Evolutionary conservation across 2,113 vertebrate genomes (phyloP), one percentile per base, ranked within the genome.

Genomic region (Danio rerio): DNA sequence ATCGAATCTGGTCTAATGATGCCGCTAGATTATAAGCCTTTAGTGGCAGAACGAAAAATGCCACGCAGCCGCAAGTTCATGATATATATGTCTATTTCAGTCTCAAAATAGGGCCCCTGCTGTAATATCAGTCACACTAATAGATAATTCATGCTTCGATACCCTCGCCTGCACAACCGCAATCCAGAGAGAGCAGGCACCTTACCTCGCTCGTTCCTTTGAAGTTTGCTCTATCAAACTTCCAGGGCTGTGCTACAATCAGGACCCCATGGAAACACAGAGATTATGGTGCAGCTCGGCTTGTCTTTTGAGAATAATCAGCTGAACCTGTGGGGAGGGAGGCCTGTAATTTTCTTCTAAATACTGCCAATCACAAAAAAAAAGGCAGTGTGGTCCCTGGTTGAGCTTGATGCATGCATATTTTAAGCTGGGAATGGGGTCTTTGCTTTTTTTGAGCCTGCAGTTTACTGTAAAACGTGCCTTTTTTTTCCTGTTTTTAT

Each of bases 271-370:
- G 83, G 87, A 91, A 90, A 90, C 89, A 87, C 81, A 81, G 83
- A 88, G 88, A 91, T 90, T 90, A 88, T 72, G 63, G 83, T 83
- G 83, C 78, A 83, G 85, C 81, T 82, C 65, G 84, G 86, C 80
- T 81, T 15, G 83, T 86, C 84, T 62, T 88, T 78, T 89, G 86
- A 88, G 88, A 89, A 90, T 88, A 91, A 90, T 92, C 88, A 92
- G 83, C 68, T 53, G 59, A 78, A 86, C 88, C 89, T 86, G 87
- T 88, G 81, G 87, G 88, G 88, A 88, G 84, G 85, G 78, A 84
- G 86, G 85, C 85, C 78, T 87, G 85, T 91, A 82, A 87, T 90
- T 89, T 91, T 87, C 82, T 81, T 75, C 20, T 83, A 83, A 81
- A 18, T 73, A 20, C 85, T 53, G 73, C 69, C 89, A 81, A 88